Conservation (phyloP, 2,888 invertebrate species). For the Prosapia bicincta region DNA sequence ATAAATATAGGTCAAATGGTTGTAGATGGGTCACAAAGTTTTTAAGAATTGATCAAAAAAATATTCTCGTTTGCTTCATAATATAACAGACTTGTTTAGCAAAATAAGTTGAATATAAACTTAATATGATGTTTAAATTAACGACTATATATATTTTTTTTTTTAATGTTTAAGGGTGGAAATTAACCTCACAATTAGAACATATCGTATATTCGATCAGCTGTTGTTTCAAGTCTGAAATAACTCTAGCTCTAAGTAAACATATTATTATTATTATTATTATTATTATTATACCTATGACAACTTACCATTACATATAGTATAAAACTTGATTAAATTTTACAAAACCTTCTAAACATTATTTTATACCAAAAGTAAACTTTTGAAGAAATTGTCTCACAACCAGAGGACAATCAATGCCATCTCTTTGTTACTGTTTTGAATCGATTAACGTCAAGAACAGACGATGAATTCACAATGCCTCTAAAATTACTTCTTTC, state of each 20-base stretch:
- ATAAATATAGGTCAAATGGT: too few relatives aligned
- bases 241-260: too few relatives aligned
- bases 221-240: background rate
- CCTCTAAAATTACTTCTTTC: background rate
- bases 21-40: too few relatives aligned
- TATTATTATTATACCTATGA: background rate
- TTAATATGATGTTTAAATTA: too few relatives aligned
- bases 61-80: too few relatives aligned
- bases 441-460: background rate
- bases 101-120: too few relatives aligned
- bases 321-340: background rate
- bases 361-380: background rate
- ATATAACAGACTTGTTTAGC: too few relatives aligned
- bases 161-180: background rate
- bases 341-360: background rate
- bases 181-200: background rate
- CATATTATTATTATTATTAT: too few relatives aligned
- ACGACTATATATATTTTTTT: too few relatives aligned
- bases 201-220: background rate
- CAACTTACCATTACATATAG: background rate
- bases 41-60: too few relatives aligned
- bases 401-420: background rate
- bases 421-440: background rate
- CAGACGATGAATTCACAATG: background rate
- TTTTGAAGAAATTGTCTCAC: background rate